phyloP scores from a whole-genome alignment of 2,888 invertebrate species.

The Acronicta alni region DNA sequence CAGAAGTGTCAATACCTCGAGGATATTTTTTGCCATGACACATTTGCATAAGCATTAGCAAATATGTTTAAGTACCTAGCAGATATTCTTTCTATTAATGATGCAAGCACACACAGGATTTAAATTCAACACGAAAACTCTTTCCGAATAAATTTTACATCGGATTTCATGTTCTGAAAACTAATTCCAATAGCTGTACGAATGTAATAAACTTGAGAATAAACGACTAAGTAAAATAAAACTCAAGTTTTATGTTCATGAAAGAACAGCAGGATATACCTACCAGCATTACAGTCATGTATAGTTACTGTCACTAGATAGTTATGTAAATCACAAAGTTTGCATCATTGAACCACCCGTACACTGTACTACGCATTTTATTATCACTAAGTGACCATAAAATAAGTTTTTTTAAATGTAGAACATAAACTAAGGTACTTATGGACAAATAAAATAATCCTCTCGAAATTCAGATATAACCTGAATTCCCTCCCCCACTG shows the following conservation, averaged over 20 bases:
- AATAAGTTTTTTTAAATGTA: slow-evolving; percentile 17
- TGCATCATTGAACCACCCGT: slow-evolving; percentile 39
- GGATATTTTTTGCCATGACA: slow-evolving; percentile 29
- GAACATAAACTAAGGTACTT: slow-evolving; percentile 1
- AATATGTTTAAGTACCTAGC: slow-evolving; percentile 14
- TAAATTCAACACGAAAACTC: slow-evolving; percentile 11
- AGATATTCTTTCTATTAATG: slow-evolving; percentile 10
- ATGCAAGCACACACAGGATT: slow-evolving; percentile 5
- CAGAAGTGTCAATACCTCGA: slow-evolving; percentile 37
- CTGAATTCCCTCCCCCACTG: too few relatives aligned
- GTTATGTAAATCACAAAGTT: slow-evolving; percentile 44
- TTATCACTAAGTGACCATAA: too few relatives aligned
- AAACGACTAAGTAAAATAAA: slow-evolving; percentile 5
- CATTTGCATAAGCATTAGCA: slow-evolving; percentile 33
- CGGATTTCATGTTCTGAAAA: slow-evolving; percentile 12
- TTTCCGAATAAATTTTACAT: slow-evolving; percentile 12
- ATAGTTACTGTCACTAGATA: slow-evolving; percentile 25
- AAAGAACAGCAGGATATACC: slow-evolving; percentile 9
- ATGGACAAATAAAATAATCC: not conserved
- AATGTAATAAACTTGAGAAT: slow-evolving; percentile 7
- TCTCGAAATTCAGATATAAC: too few relatives aligned
- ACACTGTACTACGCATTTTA: slow-evolving; percentile 23
- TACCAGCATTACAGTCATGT: slow-evolving; percentile 6
- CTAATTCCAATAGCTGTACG: slow-evolving; percentile 12
- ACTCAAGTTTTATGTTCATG: slow-evolving; percentile 7